A percentile compares a stretch with the other conserved stretches of the same genome.
phyloP scores from a whole-genome alignment of 2,113 vertebrate species.

The Rissa tridactyla region DNA sequence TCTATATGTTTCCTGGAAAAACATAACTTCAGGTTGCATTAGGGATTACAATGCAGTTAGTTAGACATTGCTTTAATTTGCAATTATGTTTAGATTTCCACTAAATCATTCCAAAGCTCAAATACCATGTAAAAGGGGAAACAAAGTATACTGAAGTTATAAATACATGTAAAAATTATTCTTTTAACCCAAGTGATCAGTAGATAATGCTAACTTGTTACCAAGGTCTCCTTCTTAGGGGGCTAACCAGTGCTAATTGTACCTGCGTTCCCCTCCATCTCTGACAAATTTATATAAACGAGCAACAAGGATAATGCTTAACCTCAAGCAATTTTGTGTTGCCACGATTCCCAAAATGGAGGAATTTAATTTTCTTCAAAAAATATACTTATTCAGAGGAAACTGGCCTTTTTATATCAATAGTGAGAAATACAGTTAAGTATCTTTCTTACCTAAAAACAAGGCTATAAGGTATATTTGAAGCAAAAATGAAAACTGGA shows the following conservation, averaged over 20 bases:
- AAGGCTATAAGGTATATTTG: constrained; percentile 83
- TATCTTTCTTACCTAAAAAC: constrained; percentile 90
- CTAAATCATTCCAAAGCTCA: background rate
- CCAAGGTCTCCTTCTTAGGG: background rate
- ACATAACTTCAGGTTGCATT: background rate
- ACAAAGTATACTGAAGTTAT: background rate
- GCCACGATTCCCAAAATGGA: background rate
- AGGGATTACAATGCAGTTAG: background rate
- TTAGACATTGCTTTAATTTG: background rate
- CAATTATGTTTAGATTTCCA: background rate
- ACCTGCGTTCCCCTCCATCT: background rate
- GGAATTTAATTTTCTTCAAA: background rate
- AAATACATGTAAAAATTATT: background rate
- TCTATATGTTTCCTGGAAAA: background rate
- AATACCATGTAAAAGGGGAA: background rate
- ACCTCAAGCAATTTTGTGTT: background rate
- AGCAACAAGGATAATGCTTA: background rate
- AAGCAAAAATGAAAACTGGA: constrained; percentile 89
- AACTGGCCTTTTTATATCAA: background rate
- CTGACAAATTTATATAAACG: background rate
- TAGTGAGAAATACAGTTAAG: background rate
- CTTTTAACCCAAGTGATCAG: background rate
- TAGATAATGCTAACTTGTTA: background rate
- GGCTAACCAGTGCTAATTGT: background rate
- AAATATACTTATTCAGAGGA: background rate